Conservation (phyloP, 1,140 invertebrate species). For the Caerostris darwini region DNA sequence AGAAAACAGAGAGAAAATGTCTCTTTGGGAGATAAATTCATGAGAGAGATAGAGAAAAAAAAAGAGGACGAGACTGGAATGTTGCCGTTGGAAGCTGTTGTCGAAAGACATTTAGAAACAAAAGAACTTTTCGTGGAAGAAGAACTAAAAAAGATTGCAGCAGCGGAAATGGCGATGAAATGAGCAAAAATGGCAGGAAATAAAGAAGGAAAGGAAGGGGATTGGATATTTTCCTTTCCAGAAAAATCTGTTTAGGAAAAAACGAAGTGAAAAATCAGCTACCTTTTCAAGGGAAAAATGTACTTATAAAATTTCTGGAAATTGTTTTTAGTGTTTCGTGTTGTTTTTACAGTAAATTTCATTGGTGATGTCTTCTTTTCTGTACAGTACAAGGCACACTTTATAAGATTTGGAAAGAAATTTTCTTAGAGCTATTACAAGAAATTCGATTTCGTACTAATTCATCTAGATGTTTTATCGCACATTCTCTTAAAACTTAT, state of each 20-base stretch:
- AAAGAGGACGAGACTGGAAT: not conserved
- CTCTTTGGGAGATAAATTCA: not conserved
- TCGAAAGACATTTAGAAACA: not conserved
- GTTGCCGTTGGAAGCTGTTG: not conserved
- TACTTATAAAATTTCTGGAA: not conserved
- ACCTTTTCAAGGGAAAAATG: not conserved
- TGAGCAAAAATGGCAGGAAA: conserved; percentile 2
- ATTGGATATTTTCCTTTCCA: not conserved
- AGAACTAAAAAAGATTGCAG: not conserved
- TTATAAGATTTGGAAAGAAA: too few species aligned
- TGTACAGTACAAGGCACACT: too few species aligned
- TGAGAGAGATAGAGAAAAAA: not conserved
- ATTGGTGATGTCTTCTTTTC: too few species aligned
- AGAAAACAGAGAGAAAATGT: not conserved
- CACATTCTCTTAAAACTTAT: too few species aligned
- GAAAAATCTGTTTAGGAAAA: not conserved
- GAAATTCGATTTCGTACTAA: too few species aligned
- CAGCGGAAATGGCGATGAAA: not conserved
- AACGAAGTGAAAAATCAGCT: not conserved
- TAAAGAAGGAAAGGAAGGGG: not conserved
- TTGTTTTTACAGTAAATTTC: not conserved
- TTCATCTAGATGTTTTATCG: too few species aligned
- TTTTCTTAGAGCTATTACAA: too few species aligned
- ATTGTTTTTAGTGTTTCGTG: not conserved
- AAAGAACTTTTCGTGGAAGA: not conserved